Conservation (phyloP, 2,113 vertebrate genomes). For the Budorcas taxicolor region DNA sequence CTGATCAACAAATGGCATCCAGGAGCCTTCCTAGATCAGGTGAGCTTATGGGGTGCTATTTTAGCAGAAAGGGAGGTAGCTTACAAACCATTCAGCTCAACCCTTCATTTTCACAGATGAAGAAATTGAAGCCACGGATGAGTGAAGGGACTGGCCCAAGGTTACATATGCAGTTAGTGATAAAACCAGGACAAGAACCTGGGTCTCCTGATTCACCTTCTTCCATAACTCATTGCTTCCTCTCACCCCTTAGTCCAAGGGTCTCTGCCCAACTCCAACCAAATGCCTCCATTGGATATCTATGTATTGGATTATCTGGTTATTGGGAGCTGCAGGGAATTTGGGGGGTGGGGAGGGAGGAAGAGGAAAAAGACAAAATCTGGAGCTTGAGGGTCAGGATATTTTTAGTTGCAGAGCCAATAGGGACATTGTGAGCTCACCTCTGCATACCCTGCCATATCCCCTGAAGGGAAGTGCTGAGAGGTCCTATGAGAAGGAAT, state of each 20-base stretch:
- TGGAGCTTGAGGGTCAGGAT: neutral
- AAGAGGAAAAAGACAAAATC: neutral
- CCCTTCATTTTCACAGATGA: constrained; percentile 7
- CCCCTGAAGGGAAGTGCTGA: neutral
- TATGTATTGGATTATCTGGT: neutral
- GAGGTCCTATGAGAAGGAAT: neutral
- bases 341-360: neutral
- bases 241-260: neutral
- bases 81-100: constrained; percentile 1
- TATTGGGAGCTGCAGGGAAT: neutral
- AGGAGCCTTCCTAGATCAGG: neutral
- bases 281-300: neutral
- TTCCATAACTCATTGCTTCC: neutral
- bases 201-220: neutral
- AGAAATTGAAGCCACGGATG: constrained; percentile 16
- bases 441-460: neutral
- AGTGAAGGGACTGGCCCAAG: constrained; percentile 11
- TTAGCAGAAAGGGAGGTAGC: neutral
- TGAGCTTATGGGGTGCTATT: neutral
- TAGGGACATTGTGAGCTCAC: neutral
- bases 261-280: neutral
- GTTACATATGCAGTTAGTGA: neutral
- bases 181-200: constrained; percentile 6
- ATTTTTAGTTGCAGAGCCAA: neutral
- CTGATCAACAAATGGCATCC: neutral